Evolutionary conservation across 2,888 invertebrate genomes (phyloP).

Genomic region (Lymantria monacha): DNA sequence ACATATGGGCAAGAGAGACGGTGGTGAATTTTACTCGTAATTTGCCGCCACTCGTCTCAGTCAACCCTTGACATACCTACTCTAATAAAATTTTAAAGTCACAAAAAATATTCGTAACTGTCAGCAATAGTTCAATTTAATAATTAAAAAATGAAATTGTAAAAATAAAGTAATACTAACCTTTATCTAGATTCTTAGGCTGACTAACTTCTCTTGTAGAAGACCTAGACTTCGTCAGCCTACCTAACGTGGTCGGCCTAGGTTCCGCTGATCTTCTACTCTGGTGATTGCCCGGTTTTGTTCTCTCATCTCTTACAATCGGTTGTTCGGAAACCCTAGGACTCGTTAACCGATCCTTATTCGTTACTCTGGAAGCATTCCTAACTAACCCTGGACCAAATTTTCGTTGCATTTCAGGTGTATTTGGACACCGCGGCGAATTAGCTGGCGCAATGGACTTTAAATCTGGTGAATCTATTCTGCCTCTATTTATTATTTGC

Average conservation of each 20-base stretch:
- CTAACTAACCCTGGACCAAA: conserved; percentile 76
- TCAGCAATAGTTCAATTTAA: too few species aligned
- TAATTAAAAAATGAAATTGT: background rate
- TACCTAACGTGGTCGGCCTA: conserved; percentile 62
- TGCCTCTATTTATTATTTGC: conserved; percentile 85
- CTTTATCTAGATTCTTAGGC: conserved; percentile 68
- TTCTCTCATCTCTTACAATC: conserved; percentile 57
- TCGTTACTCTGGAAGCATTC: conserved; percentile 64
- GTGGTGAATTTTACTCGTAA: too few species aligned
- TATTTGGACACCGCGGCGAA: conserved; percentile 82
- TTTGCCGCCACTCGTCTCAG: too few species aligned
- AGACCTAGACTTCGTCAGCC: conserved; percentile 75
- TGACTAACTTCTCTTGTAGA: conserved; percentile 70
- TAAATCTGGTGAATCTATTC: conserved; percentile 81
- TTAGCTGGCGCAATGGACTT: conserved; percentile 73
- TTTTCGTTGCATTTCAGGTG: conserved; percentile 84
- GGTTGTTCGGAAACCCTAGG: conserved; percentile 84
- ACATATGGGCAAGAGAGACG: too few species aligned
- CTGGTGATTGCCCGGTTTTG: conserved; percentile 61
- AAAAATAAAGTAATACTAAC: conserved; percentile 33
- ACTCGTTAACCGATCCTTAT: conserved; percentile 79
- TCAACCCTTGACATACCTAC: too few species aligned
- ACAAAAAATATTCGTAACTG: too few species aligned
- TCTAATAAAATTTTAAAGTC: too few species aligned
- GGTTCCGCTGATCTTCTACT: conserved; percentile 70